Base-by-base conservation (phyloP, 2,888 invertebrate genomes). In the Octonoba sinensis region DNA sequence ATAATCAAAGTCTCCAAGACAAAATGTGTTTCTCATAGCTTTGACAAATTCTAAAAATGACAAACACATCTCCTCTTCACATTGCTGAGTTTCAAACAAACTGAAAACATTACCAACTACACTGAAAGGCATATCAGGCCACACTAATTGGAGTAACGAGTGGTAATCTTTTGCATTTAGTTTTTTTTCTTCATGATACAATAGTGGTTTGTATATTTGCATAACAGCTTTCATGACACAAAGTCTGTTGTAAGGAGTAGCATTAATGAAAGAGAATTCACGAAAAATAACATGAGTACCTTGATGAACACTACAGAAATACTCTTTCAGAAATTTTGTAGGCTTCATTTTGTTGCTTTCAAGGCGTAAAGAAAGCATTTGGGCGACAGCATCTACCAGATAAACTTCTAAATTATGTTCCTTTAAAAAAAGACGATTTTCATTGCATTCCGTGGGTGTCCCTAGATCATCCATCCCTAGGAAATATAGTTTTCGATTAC, bases 251-350 rank as follows among this genome's bases (percentile, higher is more conserved):
- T 84, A 82, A 1, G 74, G 76, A 8, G 84, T 84, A 13, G 84
- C 81, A 65, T 64, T 75, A 3, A 84, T 62, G 47, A 84, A 84
- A 4, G 27, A 24, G 73, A 46, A 84, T 54, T 84, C 84, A n/a
- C 84, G 81, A 60, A 84, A 82, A 15, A 84, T 22, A 22, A 84
- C 60, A 59, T 84, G 84, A 36, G 82, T 77, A 47, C 84, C 84
- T 72, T 84, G 84, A 47, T 84, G 84, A 15, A 84, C 84, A 70
- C 84, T 84, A 12, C 77, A 60, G 65, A 84, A 84, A 64, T 84
- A 84, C 44, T 84, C 84, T 20, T 78, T 74, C 13, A 82, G 69
- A 57, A 84, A 84, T 54, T 82, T 82, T 0, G 69, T 54, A 12
- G 81, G 81, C 22, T 84, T 84, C n/a, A 73, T 72, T 16, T 74